Conservation (phyloP, 2,797 vertebrate species). For the Heliangelus exortis region DNA sequence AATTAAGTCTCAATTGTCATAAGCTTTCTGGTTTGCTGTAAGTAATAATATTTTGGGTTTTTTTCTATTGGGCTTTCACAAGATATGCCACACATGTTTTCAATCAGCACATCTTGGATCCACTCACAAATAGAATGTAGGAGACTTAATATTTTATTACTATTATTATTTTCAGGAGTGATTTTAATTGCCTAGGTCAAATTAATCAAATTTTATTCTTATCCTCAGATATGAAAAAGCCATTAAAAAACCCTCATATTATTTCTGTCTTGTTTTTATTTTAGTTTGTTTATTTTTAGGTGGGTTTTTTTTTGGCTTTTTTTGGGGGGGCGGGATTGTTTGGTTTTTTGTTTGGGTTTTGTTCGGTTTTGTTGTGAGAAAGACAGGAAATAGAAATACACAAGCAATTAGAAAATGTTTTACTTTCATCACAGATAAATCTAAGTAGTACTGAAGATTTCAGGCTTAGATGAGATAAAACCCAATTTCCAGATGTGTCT, state of each 20-base stretch:
- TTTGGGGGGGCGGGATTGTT: too few relatives aligned
- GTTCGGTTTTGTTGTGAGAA: neutral
- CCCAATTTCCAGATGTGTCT: constrained; percentile 35
- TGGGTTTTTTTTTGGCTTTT: neutral
- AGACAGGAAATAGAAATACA: neutral
- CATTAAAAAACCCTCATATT: neutral
- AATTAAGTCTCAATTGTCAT: neutral
- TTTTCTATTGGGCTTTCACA: neutral
- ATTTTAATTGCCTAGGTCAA: neutral
- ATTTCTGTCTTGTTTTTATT: neutral
- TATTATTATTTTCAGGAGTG: neutral
- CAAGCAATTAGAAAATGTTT: constrained; percentile 43
- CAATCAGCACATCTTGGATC: neutral
- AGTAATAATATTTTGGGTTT: neutral
- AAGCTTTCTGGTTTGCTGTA: neutral
- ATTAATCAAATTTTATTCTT: neutral
- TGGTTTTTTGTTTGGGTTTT: too few relatives aligned
- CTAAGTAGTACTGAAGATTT: constrained; percentile 25
- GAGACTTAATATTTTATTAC: neutral
- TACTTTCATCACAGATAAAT: constrained; percentile 41
- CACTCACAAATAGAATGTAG: neutral
- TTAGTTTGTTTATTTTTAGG: too few relatives aligned
- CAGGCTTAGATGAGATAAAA: constrained; percentile 53
- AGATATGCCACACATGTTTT: neutral
- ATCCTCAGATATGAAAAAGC: neutral